These are phyloP conservation scores for Rhodophaea formosa DNA, from an alignment of 2,888 invertebrate species.

Conservation along the genomic window DNA sequence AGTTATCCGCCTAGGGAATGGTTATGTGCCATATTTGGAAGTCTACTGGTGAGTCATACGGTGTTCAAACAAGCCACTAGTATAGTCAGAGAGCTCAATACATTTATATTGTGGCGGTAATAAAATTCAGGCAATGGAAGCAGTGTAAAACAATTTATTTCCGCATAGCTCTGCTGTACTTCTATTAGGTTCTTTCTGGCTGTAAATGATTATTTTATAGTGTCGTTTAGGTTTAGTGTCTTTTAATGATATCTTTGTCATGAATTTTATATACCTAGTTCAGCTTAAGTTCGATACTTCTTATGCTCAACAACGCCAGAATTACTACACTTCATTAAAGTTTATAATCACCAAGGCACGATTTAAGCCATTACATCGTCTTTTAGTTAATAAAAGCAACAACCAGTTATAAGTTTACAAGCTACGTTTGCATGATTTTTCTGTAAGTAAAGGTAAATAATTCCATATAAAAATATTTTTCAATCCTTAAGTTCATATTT, in stretches of 20 bases:
- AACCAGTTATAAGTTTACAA: too few species aligned
- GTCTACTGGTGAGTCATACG: slow-evolving; percentile 24
- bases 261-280: neutral
- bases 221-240: neutral
- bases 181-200: slow-evolving; percentile 4
- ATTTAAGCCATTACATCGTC: too few species aligned
- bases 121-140: neutral
- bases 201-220: neutral
- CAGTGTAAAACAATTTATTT: neutral
- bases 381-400: too few species aligned
- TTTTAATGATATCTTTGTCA: neutral
- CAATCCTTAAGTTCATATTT: too few species aligned
- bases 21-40: slow-evolving; percentile 28
- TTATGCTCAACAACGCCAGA: too few species aligned
- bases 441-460: too few species aligned
- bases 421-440: too few species aligned
- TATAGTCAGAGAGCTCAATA: neutral
- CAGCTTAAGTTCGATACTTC: neutral
- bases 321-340: too few species aligned
- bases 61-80: neutral
- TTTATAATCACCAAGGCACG: too few species aligned
- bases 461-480: too few species aligned
- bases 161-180: neutral
- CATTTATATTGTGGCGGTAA: neutral
- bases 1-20: slow-evolving; percentile 33